phyloP scores from a whole-genome alignment of 2,797 vertebrate genomes.

The Sparus aurata region DNA sequence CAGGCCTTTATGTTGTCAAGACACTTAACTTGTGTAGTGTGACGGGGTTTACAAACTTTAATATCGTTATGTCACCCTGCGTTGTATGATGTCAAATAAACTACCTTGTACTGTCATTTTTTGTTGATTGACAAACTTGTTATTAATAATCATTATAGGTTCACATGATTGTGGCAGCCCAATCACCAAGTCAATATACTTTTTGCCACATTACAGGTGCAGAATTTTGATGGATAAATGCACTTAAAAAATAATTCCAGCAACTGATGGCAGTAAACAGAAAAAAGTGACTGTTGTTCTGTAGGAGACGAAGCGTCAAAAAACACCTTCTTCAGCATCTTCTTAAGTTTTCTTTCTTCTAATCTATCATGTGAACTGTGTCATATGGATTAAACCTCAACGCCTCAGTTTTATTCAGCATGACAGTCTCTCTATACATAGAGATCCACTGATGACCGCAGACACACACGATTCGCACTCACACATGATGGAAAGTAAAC shows the following conservation, averaged over 20 bases:
- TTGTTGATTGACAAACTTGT: too few relatives aligned
- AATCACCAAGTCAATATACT: too few relatives aligned
- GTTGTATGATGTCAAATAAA: too few relatives aligned
- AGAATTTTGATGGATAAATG: not conserved
- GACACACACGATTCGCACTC: conserved; percentile 54
- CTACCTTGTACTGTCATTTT: too few relatives aligned
- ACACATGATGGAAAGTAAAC: conserved; percentile 57
- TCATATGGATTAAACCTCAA: conserved; percentile 42
- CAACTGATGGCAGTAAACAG: not conserved
- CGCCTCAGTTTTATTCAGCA: conserved; percentile 31
- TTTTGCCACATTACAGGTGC: too few relatives aligned
- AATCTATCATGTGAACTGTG: conserved; percentile 31
- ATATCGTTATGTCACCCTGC: too few relatives aligned
- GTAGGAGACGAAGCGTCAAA: not conserved
- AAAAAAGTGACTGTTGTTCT: not conserved
- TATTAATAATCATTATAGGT: too few relatives aligned
- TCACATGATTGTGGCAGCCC: too few relatives aligned
- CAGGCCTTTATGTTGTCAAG: too few relatives aligned
- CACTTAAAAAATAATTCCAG: not conserved
- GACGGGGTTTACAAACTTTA: too few relatives aligned
- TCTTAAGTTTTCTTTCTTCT: not conserved
- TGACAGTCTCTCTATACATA: conserved; percentile 28
- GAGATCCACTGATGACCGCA: conserved; percentile 36
- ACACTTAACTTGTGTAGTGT: too few relatives aligned
- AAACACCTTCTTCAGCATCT: conserved; percentile 2